phyloP scores from a whole-genome alignment of 1,140 invertebrate genomes.

The Polyergus mexicanus region DNA sequence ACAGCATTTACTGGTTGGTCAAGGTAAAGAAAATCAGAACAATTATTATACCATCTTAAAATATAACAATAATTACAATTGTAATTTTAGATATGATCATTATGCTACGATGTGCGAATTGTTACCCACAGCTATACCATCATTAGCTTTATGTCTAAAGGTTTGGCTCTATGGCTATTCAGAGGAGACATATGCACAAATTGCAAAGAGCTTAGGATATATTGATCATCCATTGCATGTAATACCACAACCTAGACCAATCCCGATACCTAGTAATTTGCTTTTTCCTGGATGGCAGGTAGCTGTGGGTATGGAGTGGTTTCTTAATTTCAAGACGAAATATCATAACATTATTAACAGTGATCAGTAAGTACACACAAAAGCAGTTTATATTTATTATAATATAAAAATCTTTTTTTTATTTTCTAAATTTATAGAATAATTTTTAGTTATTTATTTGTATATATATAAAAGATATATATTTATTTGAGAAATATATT shows the following conservation, averaged over 20 bases:
- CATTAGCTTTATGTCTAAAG: constrained; percentile 88
- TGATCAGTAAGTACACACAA: constrained; percentile 87
- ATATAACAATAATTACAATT: constrained; percentile 3
- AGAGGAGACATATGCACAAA: constrained; percentile 84
- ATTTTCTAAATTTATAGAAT: not conserved
- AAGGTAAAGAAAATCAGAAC: constrained; percentile 84
- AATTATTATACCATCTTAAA: not conserved
- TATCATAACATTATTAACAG: constrained; percentile 87
- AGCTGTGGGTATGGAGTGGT: constrained; percentile 88
- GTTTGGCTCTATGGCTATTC: constrained; percentile 87
- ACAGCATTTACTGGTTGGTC: constrained; percentile 93
- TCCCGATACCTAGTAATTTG: constrained; percentile 86
- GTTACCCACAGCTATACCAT: constrained; percentile 94
- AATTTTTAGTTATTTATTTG: constrained; percentile 2
- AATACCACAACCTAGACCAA: constrained; percentile 84
- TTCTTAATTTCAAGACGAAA: constrained; percentile 87
- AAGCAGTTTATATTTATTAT: not conserved
- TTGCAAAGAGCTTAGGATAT: constrained; percentile 87
- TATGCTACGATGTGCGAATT: constrained; percentile 97
- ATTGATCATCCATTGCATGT: constrained; percentile 84
- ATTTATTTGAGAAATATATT: constrained; percentile 12
- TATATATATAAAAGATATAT: not conserved
- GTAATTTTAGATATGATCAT: constrained; percentile 93
- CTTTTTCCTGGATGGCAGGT: constrained; percentile 89
- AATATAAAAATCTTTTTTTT: not conserved